Evolutionary conservation across 2,888 invertebrate species (phyloP), one percentile per base, ranked within the genome.

Genomic region (Crioceris asparagi): DNA sequence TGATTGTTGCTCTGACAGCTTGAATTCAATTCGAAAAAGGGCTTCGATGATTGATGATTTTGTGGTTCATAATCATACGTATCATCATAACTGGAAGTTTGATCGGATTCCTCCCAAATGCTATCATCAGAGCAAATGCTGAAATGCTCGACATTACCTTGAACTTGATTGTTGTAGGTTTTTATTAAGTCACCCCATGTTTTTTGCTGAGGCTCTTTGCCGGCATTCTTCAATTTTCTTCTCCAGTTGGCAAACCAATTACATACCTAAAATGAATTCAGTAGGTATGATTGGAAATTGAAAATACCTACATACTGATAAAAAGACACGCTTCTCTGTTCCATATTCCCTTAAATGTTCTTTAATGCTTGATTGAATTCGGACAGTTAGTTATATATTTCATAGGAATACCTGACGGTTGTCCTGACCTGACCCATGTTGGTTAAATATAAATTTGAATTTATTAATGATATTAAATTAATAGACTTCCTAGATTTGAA

Each of bases 181-280:
- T 76, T 75, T 39, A 77, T 83, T 4, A 82, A 67, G 56, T 80
- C 77, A 2, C 80, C 79, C 82, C 82, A 82, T 1, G 82, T 80
- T 51, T 75, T 75, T 50, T 75, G 73, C 42, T 75, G 73, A 32
- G 75, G 71, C 52, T 82, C 79, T 27, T 70, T 71, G 45, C 79
- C 79, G 1, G 80, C 80, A 56, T 83, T 83, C 63, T 83, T 83
- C 39, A 83, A 62, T 59, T 83, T 83, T 51, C 83, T 65, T 41
- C 83, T 68, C 83, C 83, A 83, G 54, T 83, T 83, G n/a, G 83
- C 83, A 58, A 83, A 83, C 83, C 83, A 83, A 61, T 83, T 83
- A 53, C 79, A 79, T 39, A 79, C 77, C 77, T 79, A 64, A n/a
- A 45, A 39, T n/a, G n/a, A n/a, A n/a, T n/a, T n/a, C n/a, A n/a